Conservation (phyloP, 2,113 vertebrate species). For the Halichoerus grypus region DNA sequence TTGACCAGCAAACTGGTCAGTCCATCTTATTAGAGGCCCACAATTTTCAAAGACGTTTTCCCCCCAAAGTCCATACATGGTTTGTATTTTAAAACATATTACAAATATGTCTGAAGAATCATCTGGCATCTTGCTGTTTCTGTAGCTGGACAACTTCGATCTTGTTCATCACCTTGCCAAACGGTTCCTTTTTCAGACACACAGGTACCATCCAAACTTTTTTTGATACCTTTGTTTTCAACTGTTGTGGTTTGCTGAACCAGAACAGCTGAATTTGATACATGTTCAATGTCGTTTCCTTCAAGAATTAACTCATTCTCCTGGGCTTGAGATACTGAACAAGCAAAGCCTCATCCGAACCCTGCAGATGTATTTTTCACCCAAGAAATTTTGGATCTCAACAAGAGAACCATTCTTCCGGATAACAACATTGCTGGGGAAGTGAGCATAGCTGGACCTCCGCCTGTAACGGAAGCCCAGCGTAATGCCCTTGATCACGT, state of each 20-base stretch:
- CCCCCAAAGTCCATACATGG: background rate
- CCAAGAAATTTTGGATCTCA: background rate
- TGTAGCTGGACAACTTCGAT: background rate
- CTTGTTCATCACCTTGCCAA: background rate
- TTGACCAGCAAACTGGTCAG: background rate
- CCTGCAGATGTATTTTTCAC: background rate
- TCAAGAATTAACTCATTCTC: slow-evolving; percentile 25
- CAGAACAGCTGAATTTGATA: background rate
- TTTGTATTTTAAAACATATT: background rate
- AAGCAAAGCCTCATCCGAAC: background rate
- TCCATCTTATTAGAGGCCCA: background rate
- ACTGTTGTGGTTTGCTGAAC: background rate
- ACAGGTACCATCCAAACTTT: background rate
- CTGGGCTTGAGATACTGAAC: background rate
- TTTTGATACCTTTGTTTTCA: background rate
- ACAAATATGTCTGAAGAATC: background rate
- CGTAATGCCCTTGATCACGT: background rate
- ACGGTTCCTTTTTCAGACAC: background rate
- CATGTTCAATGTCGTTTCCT: background rate
- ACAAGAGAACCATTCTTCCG: background rate
- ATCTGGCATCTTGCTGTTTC: background rate
- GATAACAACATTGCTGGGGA: background rate
- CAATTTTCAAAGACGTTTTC: background rate
- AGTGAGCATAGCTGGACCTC: background rate
- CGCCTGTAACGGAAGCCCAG: background rate